phyloP scores from a whole-genome alignment of 2,113 vertebrate species.

The Rhabdornis inornatus region DNA sequence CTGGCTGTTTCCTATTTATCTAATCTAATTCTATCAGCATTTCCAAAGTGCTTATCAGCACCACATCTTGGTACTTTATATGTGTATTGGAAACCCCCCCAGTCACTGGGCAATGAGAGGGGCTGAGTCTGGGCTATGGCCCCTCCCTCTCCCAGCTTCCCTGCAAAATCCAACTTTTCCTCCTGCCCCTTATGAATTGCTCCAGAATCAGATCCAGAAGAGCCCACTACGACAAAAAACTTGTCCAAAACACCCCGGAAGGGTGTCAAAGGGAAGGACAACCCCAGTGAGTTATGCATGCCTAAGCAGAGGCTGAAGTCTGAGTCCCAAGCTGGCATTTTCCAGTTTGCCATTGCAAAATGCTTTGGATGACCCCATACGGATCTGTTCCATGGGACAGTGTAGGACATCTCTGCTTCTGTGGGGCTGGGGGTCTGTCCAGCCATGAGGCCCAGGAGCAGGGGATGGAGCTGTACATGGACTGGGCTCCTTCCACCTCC shows the following conservation, averaged over 20 bases:
- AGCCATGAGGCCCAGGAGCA: not conserved
- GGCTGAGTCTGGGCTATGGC: not conserved
- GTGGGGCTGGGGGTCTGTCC: not conserved
- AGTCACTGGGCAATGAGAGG: not conserved
- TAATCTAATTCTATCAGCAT: not conserved
- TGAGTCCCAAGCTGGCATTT: not conserved
- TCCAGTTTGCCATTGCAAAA: not conserved
- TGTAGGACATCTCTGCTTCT: not conserved
- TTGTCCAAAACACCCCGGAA: rapidly evolving
- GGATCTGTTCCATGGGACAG: rapidly evolving
- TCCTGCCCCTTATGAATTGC: not conserved
- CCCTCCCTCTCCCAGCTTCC: not conserved
- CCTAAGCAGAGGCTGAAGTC: not conserved
- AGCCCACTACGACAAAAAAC: not conserved
- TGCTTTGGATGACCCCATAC: rapidly evolving
- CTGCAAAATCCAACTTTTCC: not conserved
- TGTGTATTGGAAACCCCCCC: not conserved
- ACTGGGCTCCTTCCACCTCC: not conserved
- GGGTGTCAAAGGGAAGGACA: not conserved
- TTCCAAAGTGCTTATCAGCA: slow-evolving; percentile 15
- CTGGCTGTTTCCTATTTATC: not conserved
- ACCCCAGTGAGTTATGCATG: not conserved
- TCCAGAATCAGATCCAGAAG: not conserved
- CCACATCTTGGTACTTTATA: not conserved
- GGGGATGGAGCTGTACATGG: not conserved